These are phyloP conservation scores for Sarcophaga caerulescens DNA, from an alignment of 2,888 invertebrate species.

Conservation along the genomic window DNA sequence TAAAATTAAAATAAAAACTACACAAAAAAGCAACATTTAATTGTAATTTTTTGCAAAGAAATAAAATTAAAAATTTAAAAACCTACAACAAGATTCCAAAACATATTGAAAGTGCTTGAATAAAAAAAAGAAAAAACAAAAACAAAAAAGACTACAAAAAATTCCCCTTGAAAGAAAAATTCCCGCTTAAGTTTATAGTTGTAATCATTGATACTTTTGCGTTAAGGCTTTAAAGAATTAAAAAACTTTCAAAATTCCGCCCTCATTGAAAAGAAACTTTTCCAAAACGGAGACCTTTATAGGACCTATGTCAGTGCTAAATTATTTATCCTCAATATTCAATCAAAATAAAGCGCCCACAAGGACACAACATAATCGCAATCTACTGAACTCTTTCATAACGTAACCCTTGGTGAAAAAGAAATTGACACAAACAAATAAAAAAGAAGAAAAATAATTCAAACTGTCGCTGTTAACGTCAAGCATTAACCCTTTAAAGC, in stretches of 20 bases:
- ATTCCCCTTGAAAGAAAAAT: background rate
- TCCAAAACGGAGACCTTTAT: slow-evolving; percentile 78
- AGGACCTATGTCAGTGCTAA: slow-evolving; percentile 81
- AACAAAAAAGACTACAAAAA: background rate
- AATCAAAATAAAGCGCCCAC: slow-evolving; percentile 76
- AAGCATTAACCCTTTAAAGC: slow-evolving; percentile 21
- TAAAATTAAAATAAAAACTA: background rate
- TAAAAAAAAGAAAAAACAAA: too few species aligned
- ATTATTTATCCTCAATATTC: slow-evolving; percentile 77
- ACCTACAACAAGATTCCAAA: background rate
- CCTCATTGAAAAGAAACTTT: slow-evolving; percentile 74
- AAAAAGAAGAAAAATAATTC: slow-evolving; percentile 2
- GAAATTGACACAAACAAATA: slow-evolving; percentile 3
- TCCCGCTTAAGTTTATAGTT: background rate
- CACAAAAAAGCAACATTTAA: background rate
- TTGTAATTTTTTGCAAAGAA: background rate
- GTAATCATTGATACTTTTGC: slow-evolving; percentile 4
- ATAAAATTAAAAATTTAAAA: background rate
- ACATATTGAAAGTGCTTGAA: background rate
- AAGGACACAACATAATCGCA: slow-evolving; percentile 77
- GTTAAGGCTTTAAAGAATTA: slow-evolving; percentile 9
- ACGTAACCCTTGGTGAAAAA: slow-evolving; percentile 77
- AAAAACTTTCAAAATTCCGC: slow-evolving; percentile 77
- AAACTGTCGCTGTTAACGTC: slow-evolving; percentile 40
- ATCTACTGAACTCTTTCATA: slow-evolving; percentile 80